phyloP scores from a whole-genome alignment of 2,113 vertebrate species.

The Erythrolamprus reginae region DNA sequence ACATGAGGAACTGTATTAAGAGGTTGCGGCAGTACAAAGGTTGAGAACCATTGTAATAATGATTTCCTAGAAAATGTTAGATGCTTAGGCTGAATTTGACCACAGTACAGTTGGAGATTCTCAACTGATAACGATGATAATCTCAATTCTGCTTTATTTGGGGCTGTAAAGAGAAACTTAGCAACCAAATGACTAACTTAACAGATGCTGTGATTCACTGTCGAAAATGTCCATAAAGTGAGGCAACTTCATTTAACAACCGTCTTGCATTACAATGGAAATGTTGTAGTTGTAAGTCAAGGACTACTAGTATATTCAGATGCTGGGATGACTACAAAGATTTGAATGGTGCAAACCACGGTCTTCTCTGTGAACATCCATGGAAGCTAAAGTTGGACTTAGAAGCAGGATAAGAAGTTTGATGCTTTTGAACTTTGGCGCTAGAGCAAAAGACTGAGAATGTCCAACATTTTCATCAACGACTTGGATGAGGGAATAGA shows the following conservation, averaged over 20 bases:
- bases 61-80: neutral
- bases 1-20: no score
- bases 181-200: neutral
- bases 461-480: no score
- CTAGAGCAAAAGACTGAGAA: neutral
- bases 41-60: no score
- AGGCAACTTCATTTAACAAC: neutral
- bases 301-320: neutral
- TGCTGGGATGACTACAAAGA: neutral
- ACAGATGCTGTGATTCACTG: neutral
- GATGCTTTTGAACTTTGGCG: neutral
- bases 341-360: neutral
- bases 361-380: neutral
- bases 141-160: neutral
- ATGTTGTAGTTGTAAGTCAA: neutral
- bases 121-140: neutral
- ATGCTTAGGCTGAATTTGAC: neutral
- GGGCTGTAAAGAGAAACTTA: neutral
- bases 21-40: no score
- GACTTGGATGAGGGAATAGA: no score
- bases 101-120: neutral
- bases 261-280: neutral
- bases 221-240: neutral
- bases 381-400: neutral
- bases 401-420: no score